Conservation (phyloP, 2,888 invertebrate genomes). For the Folsomia manolachei region DNA sequence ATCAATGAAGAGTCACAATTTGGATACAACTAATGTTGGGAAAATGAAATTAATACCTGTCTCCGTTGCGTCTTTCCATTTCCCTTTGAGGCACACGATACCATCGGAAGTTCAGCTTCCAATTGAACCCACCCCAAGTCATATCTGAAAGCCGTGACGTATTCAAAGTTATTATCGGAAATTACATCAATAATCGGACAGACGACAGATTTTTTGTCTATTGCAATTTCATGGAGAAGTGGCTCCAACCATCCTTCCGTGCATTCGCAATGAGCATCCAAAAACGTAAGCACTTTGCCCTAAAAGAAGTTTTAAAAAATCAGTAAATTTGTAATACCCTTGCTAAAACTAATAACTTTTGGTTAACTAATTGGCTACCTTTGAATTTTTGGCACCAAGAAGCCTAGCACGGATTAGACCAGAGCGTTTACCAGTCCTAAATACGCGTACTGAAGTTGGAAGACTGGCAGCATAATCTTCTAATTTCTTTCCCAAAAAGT, state of each 20-base stretch:
- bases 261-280: slow-evolving; percentile 98
- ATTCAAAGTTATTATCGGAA: slow-evolving; percentile 97
- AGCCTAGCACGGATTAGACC: slow-evolving; percentile 94
- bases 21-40: too few relatives aligned
- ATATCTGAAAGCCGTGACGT: slow-evolving; percentile 97
- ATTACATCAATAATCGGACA: slow-evolving; percentile 99
- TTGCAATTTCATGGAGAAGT: slow-evolving; percentile 81
- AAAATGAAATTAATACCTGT: too few relatives aligned
- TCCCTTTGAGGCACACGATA: slow-evolving; percentile 97
- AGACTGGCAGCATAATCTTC: slow-evolving; percentile 84
- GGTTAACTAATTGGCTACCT: slow-evolving; percentile 31
- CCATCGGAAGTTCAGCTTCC: slow-evolving; percentile 96
- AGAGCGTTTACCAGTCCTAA: slow-evolving; percentile 86
- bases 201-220: slow-evolving; percentile 88
- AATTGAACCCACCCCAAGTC: slow-evolving; percentile 97
- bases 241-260: slow-evolving; percentile 99
- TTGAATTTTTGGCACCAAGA: slow-evolving; percentile 81
- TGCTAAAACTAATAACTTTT: neutral
- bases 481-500: slow-evolving; percentile 80
- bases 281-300: slow-evolving; percentile 90
- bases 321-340: neutral
- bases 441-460: slow-evolving; percentile 80
- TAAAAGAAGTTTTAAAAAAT: slow-evolving; percentile 49
- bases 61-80: slow-evolving; percentile 87
- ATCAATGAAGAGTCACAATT: too few relatives aligned